Base-by-base conservation (phyloP, 2,797 vertebrate genomes). In the Moxostoma hubbsi region DNA sequence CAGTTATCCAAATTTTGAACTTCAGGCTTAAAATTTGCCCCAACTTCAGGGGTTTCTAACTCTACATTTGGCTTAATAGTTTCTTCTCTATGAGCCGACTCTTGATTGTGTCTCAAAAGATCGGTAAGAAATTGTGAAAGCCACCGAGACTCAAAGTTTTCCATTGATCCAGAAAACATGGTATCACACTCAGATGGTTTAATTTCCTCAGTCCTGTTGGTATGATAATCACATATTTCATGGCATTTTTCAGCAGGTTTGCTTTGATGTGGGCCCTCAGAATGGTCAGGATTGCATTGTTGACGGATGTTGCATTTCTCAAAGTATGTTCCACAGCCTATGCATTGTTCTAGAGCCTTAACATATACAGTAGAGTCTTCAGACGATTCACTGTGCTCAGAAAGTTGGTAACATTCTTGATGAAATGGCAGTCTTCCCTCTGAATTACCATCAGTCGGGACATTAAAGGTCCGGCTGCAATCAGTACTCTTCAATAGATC, bases 291-390 rank as follows among this genome's bases (percentile, higher is more conserved):
- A 85, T 87, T 51, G 74, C 77, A 81, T 73, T 87, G 83, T 86
- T 90, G 85, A 61, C 85, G 89, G 88, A 86, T 79, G 85, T 91
- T 88, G 83, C 87, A 81, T 86, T 80, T 88, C 79, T 88, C 84
- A 55, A 89, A 90, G 80, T 84, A 84, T 66, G 73, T 83, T n/a
- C 83, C 67, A 47, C 85, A 86, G 49, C 67, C 55, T 12, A 85
- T 73, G 77, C 86, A 87, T 71, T 85, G 87, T 77, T 86, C 89
- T 53, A 90, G 87, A 24, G 53, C 72, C 36, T 87, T 83, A 63
- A 65, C 46, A 43, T 79, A 76, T 80, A 86, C 85, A 9, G 76
- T 85, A 81, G 75, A 85, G 24, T 77, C 81, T 12, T 74, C 81
- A 84, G 66, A 83, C 15, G 81, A 24, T 66, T 89, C 75, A 62